Base-by-base conservation (phyloP, 2,888 invertebrate species). In the Uropetala carovei region DNA sequence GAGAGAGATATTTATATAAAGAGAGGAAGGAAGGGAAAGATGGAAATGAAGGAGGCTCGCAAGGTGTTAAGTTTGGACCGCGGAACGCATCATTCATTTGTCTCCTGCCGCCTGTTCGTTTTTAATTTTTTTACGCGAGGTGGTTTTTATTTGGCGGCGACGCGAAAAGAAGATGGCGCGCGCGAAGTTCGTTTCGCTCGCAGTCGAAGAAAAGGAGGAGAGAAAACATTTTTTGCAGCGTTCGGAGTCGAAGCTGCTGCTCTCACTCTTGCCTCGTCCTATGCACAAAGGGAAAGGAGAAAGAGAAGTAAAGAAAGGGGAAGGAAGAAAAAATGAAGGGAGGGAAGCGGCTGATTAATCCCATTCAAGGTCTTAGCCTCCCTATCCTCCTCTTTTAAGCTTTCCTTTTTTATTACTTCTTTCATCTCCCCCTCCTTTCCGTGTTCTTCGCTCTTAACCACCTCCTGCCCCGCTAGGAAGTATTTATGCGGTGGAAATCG, bases 281-380 rank as follows among this genome's bases (percentile, higher is more conserved):
- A 43, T 5, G 3, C 5, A 43, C 43, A 43, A 43, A 43, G 43
- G 43, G 43, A 5, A 43, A 43, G 43, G 64, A 16, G 64, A 64
- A 0, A 64, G 16, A 14, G 64, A 68, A 68, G 7, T 16, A 22
- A 68, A 68, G n/a, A 13, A 68, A 22, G 64, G 8, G 64, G 7
- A 64, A 64, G 64, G 64, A 64, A 64, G 16, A n/a, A 64, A 64
- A 64, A 64, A 43, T 43, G 43, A 43, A 64, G 64, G 64, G 16
- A n/a, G 64, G 64, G 68, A 68, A 68, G 68, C n/a, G 68, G 18
- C 68, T 68, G 68, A 68, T 68, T 64, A 64, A 64, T 64, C 64
- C 64, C 64, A 64, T 64, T 68, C 68, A 68, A 68, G 68, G 68
- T 68, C 68, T 68, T 68, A n/a, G 3, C 68, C 68, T 68, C 68